A percentile compares a stretch with the other conserved stretches of the same genome.
Evolutionary conservation across 2,888 invertebrate genomes (phyloP).

Genomic region (Idaea biselata): DNA sequence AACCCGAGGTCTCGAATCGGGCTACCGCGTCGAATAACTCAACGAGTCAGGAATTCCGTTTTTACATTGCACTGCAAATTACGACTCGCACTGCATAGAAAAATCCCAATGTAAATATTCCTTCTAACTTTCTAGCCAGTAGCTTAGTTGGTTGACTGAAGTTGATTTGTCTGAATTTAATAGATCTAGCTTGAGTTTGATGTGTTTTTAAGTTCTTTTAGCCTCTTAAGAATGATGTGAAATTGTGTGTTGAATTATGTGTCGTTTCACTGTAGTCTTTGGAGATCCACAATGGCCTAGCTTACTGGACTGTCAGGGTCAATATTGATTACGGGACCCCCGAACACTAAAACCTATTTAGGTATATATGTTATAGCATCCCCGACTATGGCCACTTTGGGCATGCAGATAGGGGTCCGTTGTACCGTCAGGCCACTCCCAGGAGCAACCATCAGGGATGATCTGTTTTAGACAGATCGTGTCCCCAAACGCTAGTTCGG

Average conservation of each 20-base stretch:
- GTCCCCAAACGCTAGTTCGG: too few relatives aligned
- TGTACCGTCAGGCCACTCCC: too few relatives aligned
- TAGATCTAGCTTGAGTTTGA: neutral
- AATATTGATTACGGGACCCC: too few relatives aligned
- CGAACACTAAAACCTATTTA: too few relatives aligned
- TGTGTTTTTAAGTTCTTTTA: neutral
- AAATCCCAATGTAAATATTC: neutral
- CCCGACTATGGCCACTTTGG: too few relatives aligned
- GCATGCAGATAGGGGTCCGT: too few relatives aligned
- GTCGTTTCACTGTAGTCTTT: too few relatives aligned
- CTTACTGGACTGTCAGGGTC: too few relatives aligned
- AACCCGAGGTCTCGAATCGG: neutral
- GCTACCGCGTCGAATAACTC: neutral
- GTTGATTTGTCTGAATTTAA: neutral
- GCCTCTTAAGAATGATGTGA: neutral
- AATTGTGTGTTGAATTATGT: neutral
- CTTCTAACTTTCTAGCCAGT: neutral
- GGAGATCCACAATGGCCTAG: too few relatives aligned
- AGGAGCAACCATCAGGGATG: too few relatives aligned
- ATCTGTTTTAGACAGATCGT: too few relatives aligned
- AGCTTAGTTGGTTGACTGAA: neutral
- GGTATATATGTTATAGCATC: too few relatives aligned
- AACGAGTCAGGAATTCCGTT: conserved; percentile 1
- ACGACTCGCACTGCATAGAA: neutral
- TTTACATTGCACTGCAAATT: neutral